Evolutionary conservation across 2,113 vertebrate genomes (phyloP), one percentile per base, ranked within the genome.

Genomic region (Polypterus bichir): DNA sequence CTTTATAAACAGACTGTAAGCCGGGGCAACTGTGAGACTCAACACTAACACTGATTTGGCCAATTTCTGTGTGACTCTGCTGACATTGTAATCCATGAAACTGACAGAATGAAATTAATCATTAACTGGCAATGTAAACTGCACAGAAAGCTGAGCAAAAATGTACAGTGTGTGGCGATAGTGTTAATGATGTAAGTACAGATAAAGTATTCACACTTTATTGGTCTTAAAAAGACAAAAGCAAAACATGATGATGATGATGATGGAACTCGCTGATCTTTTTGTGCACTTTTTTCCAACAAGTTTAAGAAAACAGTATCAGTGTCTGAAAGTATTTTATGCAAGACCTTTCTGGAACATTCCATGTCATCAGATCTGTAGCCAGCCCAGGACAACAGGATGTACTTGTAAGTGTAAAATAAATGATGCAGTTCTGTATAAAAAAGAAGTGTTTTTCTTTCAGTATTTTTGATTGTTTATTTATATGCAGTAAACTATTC

Each of bases 341-440:
- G 90, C 92, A 95, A 94, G 87, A 86, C 86, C 85, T 86, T 88
- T 91, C 90, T 94, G 86, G 92, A 92, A 97, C 96, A 98, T 97
- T 98, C 96, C 94, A 94, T 89, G 87, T 89, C 89, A 89, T 92
- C 86, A 27, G 27, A 27, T 27, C 27, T 89, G 85, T 87, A 86
- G 84, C 87, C 86, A 89, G 87, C 88, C 83, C 87, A 88, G 86
- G 85, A 89, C 86, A 89, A 89, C 83, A 84, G 91, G 92, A 89
- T 88, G 82, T 86, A 86, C 77, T 83, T 86, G 84, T 91, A 77
- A 81, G 87, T 92, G 80, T 90, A 90, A 88, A 97, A 98, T 97
- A 97, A 98, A 97, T 88, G 86, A 78, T 89, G 93, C 87, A 88
- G 78, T 93, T 95, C 89, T 92, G 86, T 89, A 86, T 86, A 87